phyloP scores from a whole-genome alignment of 2,797 vertebrate genomes.

The Myripristis jacobus region DNA sequence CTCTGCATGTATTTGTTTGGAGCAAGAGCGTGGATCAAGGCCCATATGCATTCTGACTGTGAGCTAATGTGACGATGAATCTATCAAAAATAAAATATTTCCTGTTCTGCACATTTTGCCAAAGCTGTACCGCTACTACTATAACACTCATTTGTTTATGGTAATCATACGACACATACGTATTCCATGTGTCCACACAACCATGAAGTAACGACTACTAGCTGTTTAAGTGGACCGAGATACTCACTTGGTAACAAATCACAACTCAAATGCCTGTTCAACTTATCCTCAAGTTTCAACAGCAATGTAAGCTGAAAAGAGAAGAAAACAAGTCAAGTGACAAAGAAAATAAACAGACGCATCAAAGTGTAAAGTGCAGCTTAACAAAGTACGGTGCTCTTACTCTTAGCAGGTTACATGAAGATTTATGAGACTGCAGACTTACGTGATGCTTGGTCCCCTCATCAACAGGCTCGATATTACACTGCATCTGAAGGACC shows the following conservation, averaged over 20 bases:
- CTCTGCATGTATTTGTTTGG: no score
- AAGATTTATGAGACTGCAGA: conserved; percentile 10
- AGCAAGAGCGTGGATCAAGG: no score
- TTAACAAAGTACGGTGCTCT: background rate
- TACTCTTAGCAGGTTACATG: background rate
- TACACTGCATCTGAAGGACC: conserved; percentile 99
- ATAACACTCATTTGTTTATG: no score
- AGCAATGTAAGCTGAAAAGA: conserved; percentile 90
- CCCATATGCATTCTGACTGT: no score
- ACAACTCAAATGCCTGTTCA: conserved; percentile 98
- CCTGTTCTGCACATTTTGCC: no score
- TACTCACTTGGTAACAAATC: conserved; percentile 91
- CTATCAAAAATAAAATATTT: no score
- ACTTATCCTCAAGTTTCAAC: conserved; percentile 97
- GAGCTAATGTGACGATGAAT: no score
- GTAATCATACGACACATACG: no score
- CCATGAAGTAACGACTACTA: background rate
- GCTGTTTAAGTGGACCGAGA: background rate
- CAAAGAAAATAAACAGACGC: no score
- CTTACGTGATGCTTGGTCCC: conserved; percentile 95
- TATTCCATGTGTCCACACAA: background rate
- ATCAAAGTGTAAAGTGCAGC: background rate
- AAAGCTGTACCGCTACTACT: no score
- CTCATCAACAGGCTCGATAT: conserved; percentile 97
- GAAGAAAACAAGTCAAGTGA: background rate